Evolutionary conservation across 2,888 invertebrate species (phyloP), one percentile per base, ranked within the genome.

Genomic region (Heliconius sara): DNA sequence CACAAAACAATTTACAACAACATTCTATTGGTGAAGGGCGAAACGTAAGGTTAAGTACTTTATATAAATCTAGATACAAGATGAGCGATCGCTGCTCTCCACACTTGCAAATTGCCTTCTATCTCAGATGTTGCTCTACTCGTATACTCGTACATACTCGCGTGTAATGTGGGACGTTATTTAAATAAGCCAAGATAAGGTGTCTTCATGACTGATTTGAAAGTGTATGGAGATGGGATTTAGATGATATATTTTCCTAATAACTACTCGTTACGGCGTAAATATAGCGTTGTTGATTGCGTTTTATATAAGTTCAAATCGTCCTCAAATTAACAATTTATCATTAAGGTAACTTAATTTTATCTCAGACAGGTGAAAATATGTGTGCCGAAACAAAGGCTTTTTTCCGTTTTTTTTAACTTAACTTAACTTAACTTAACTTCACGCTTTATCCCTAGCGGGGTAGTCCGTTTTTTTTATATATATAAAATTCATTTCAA

Each of bases 41-140:
- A 72, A 72, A 34, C 57, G 4, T 60, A 60, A 60, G 34, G 57
- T 43, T 70, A 73, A 60, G 57, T 73, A 34, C 39, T 73, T 3
- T 16, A 73, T 34, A 73, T 34, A 73, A 60, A 57, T 60, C 34
- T 34, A 73, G 73, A 30, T n/a, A 34, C 25, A 25, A 60, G 60
- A 73, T 73, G 73, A 73, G 60, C 25, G 34, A 73, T 73, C 34
- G 39, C 34, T 13, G 73, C 60, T 57, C 60, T 73, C 34, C 39
- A 19, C 73, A 73, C 57, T 60, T 73, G 73, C 73, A 57, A 73
- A 73, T 73, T 73, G 60, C 72, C 25, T 43, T 43, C 43, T 70
- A 47, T 70, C 70, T 70, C 70, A 70, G 70, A 43, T 70, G 70
- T 25, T 70, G 6, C 25, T 43, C n/a, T n/a, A 4, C 66, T 22